Percentiles rank a stretch among this genome's conserved stretches.
These are phyloP conservation scores for Hemicentrotus pulcherrimus DNA, from an alignment of 35 echinoderm and acorn worm genomes.

Conservation along the genomic window DNA sequence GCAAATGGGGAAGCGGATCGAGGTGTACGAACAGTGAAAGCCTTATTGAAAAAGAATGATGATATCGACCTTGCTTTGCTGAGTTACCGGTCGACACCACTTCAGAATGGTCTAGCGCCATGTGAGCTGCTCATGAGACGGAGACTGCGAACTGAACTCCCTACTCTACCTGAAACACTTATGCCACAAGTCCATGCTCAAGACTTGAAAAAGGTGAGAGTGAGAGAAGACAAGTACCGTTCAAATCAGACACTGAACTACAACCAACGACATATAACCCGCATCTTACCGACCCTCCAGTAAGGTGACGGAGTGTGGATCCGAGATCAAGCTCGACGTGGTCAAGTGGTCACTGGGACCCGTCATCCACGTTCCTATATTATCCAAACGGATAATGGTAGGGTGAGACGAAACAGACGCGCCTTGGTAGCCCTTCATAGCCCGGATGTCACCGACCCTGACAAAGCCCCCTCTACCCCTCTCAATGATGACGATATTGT, in stretches of 20 bases:
- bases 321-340: conserved; percentile 46
- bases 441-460: background rate
- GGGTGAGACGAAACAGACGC: too few relatives aligned
- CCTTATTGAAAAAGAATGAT: conserved; percentile 33
- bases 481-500: too few relatives aligned
- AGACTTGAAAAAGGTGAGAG: background rate
- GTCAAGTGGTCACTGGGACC: background rate
- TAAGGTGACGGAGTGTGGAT: conserved; percentile 41
- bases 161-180: conserved; percentile 7
- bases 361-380: conserved; percentile 32
- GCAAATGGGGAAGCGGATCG: conserved; percentile 50
- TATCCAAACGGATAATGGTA: conserved; percentile 30
- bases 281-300: background rate
- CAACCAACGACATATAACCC: conserved; percentile 28
- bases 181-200: background rate
- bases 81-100: conserved; percentile 45
- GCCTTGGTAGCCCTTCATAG: too few relatives aligned
- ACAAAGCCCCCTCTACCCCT: too few relatives aligned
- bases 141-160: background rate
- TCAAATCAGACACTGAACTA: conserved; percentile 39
- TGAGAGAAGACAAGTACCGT: conserved; percentile 29
- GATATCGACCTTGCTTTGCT: conserved; percentile 47
- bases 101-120: conserved; percentile 25
- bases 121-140: too few relatives aligned
- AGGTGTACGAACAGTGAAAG: background rate